A percentile compares a stretch with the other conserved stretches of the same genome.
Conservation (phyloP, 2,113 vertebrate species). For the Passer montanus region DNA sequence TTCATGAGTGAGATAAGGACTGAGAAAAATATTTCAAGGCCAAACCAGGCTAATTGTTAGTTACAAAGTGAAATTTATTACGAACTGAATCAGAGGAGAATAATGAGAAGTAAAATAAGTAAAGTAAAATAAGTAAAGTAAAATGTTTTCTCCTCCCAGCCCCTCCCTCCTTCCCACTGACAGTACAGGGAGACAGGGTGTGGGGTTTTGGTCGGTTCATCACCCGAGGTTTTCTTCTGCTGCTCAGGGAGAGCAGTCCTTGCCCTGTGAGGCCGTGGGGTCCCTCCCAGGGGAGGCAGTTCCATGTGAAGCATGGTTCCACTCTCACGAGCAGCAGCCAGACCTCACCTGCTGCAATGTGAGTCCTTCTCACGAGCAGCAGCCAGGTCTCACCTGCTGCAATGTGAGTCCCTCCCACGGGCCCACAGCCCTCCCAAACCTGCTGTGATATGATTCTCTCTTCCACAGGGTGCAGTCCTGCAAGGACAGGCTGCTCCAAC, state of each 20-base stretch:
- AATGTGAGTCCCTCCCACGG: not conserved
- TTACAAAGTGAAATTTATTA: not conserved
- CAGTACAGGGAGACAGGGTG: not conserved
- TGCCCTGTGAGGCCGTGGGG: not conserved
- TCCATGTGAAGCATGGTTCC: rapidly evolving
- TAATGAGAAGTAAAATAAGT: not conserved
- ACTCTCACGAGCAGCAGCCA: not conserved
- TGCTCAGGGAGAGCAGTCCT: not conserved
- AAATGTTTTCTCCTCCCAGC: no score
- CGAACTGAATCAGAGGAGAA: not conserved
- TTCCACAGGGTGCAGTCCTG: not conserved
- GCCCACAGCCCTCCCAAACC: not conserved
- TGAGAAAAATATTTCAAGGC: not conserved
- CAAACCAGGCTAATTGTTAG: not conserved
- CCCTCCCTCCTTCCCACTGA: rapidly evolving
- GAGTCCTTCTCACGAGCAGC: not conserved
- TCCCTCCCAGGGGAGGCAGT: not conserved
- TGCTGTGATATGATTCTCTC: rapidly evolving
- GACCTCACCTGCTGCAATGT: not conserved
- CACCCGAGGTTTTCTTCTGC: not conserved
- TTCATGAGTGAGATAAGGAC: not conserved
- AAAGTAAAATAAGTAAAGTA: not conserved
- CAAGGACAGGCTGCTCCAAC: not conserved
- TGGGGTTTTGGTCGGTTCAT: not conserved
- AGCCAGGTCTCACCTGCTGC: not conserved